phyloP scores from a whole-genome alignment of 2,888 invertebrate species.

The Eupithecia centaureata region DNA sequence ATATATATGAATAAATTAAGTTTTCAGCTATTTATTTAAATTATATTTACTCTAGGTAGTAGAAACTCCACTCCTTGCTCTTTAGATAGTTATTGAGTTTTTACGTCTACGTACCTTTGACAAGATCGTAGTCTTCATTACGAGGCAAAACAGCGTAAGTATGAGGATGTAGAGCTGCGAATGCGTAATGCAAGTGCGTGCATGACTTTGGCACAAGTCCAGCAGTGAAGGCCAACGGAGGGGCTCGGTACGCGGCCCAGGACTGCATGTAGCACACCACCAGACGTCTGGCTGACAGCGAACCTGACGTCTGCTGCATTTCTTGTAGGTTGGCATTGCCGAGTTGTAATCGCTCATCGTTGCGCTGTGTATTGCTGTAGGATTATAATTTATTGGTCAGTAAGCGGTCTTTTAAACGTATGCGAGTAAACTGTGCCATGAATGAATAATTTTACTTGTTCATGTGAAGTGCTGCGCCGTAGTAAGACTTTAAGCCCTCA shows the following conservation, averaged over 20 bases:
- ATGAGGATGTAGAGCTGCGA: conserved; percentile 87
- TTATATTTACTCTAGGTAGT: too few species aligned
- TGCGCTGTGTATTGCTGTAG: conserved; percentile 46
- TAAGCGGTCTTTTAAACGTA: neutral
- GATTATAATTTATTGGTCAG: conserved; percentile 3
- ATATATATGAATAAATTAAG: too few species aligned
- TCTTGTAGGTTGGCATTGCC: conserved; percentile 79
- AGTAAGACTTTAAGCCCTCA: conserved; percentile 63
- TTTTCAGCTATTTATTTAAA: too few species aligned
- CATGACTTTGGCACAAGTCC: conserved; percentile 87
- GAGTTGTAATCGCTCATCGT: conserved; percentile 70
- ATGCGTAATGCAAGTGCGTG: conserved; percentile 90
- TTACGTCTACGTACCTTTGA: conserved; percentile 82
- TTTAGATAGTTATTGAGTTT: neutral
- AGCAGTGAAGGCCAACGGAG: conserved; percentile 87
- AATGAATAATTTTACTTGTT: conserved; percentile 62
- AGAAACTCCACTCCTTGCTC: neutral
- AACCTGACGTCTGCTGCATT: conserved; percentile 71
- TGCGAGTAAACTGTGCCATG: neutral
- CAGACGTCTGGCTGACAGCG: conserved; percentile 59
- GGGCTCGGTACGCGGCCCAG: conserved; percentile 86
- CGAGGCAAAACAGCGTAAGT: conserved; percentile 85
- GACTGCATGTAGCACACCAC: conserved; percentile 89
- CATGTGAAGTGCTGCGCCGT: conserved; percentile 74
- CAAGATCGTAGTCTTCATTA: conserved; percentile 88